A percentile compares a stretch with the other conserved stretches of the same genome.
Conservation (phyloP, 2,888 invertebrate genomes). For the Teinopalpus imperialis region DNA sequence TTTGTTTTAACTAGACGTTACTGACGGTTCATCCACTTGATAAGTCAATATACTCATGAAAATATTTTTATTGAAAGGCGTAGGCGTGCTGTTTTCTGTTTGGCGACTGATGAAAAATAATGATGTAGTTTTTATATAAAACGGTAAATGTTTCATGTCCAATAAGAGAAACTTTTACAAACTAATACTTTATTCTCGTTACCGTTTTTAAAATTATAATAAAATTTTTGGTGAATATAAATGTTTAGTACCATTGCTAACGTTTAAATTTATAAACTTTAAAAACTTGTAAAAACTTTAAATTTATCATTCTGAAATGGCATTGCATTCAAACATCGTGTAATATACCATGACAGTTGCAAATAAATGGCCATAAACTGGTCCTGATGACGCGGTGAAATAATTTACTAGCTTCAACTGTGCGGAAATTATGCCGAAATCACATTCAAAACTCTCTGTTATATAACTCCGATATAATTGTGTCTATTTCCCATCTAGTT, state of each 20-base stretch:
- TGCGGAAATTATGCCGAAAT: conserved; percentile 14
- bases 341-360: conserved; percentile 20
- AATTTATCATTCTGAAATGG: conserved; percentile 8
- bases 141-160: too few species aligned
- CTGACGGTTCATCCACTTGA: neutral
- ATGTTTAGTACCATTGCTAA: conserved; percentile 4
- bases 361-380: conserved; percentile 20
- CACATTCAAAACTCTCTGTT: conserved; percentile 1
- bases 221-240: neutral
- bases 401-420: conserved; percentile 13
- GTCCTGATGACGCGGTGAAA: conserved; percentile 6
- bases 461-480: conserved; percentile 22
- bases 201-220: too few species aligned
- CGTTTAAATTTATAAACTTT: too few species aligned
- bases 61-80: conserved; percentile 9
- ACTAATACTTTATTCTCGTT: too few species aligned
- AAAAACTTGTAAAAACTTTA: too few species aligned
- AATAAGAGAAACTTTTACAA: too few species aligned
- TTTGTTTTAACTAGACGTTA: neutral
- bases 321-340: neutral
- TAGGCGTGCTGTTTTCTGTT: neutral
- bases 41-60: conserved; percentile 15
- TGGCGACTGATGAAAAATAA: neutral
- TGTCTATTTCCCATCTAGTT: conserved; percentile 26
- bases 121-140: too few species aligned